Percentiles rank a stretch among this genome's conserved stretches.
Conservation (phyloP, 2,888 invertebrate species). For the Lamproptera curius region DNA sequence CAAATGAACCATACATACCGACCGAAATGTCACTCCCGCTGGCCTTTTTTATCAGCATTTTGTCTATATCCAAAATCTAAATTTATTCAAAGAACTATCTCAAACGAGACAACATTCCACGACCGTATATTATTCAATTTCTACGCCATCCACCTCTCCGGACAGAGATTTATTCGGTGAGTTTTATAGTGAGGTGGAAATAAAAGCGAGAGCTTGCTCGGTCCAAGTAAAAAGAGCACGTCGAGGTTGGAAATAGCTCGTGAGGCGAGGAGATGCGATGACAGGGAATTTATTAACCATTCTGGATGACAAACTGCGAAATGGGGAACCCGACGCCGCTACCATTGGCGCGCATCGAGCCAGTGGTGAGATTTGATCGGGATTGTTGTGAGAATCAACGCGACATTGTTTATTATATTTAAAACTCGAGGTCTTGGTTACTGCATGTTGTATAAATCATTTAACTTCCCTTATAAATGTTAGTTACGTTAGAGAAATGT, state of each 20-base stretch:
- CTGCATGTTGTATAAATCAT: no score
- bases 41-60: neutral
- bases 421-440: no score
- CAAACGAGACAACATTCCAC: slow-evolving; percentile 17
- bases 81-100: slow-evolving; percentile 11
- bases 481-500: no score
- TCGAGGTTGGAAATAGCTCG: slow-evolving; percentile 54
- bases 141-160: slow-evolving; percentile 25
- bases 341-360: slow-evolving; percentile 27
- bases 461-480: no score
- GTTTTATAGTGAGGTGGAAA: slow-evolving; percentile 31
- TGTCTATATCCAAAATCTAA: slow-evolving; percentile 3
- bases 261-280: slow-evolving; percentile 52
- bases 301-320: slow-evolving; percentile 67
- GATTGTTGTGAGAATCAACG: slow-evolving; percentile 1
- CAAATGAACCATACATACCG: neutral
- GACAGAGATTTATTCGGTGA: slow-evolving; percentile 30
- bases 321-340: slow-evolving; percentile 38
- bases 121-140: slow-evolving; percentile 25
- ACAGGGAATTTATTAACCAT: slow-evolving; percentile 75
- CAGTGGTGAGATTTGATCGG: neutral
- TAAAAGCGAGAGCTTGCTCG: slow-evolving; percentile 20
- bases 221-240: slow-evolving; percentile 25
- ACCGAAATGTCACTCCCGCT: neutral
- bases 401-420: slow-evolving; percentile 4